Base-by-base conservation (phyloP, 2,888 invertebrate genomes). In the Drosophila aldrichi region DNA sequence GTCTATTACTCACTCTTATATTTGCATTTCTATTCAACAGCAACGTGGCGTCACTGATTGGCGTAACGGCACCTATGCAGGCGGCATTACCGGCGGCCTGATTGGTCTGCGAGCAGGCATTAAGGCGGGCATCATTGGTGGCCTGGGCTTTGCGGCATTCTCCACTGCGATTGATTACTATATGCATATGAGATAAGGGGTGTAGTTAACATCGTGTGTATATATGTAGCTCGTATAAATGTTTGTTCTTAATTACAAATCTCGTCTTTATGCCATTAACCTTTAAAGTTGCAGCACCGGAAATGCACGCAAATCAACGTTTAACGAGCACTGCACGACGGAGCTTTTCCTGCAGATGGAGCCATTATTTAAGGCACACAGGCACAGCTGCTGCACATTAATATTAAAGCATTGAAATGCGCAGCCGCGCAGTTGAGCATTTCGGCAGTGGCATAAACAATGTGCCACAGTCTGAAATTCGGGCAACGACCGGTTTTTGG, bases 141-240 rank as follows among this genome's bases (percentile, higher is more conserved):
- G 99, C 22, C 96, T 97, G 57, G 99, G 99, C 14, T 99, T 99
- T 94, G 99, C 99, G 55, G 97, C 97, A 20, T 99, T 99, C 93
- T 99, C 99, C 29, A 97, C 98, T 55, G 96, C 95, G 0, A 99
- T 99, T 84, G 99, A 99, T 93, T 99, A 98, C 93, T 99, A 98
- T 92, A 97, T 99, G 96, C 96, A 94, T 55, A 88, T 83, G 70
- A 91, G 93, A 92, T 92, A 92, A 34, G 88, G 58, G 88, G 58
- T 18, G 40, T 49, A 25, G 29, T 34, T 20, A 6, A 20, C 1
- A 18, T 44, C 49, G 49, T 38, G 43, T 56, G 46, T 44, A 29
- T 57, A 40, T 40, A 29, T 59, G 40, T 64, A 64, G 48, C 20
- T 66, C 49, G 58, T 68, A 79, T 87, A 81, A 78, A 79, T 81